These are phyloP conservation scores for Leptinotarsa undecemlineata DNA, from an alignment of 1,140 invertebrate species.

Conservation along the genomic window DNA sequence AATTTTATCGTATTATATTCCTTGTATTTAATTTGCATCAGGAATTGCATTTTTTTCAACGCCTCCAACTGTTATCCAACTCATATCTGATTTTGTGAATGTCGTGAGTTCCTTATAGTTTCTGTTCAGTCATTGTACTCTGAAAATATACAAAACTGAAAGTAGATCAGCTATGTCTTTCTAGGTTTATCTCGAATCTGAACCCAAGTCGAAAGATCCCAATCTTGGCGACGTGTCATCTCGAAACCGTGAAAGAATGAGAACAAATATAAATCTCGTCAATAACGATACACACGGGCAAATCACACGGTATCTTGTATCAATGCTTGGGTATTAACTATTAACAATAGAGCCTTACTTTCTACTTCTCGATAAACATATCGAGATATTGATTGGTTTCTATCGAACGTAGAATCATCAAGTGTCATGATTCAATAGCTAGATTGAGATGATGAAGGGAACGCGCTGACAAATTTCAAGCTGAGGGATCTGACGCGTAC, in stretches of 20 bases:
- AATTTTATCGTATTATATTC: too few relatives aligned
- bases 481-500: background rate
- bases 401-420: slow-evolving; percentile 5
- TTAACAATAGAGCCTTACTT: background rate
- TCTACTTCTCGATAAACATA: background rate
- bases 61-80: too few relatives aligned
- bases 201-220: background rate
- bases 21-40: too few relatives aligned
- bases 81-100: too few relatives aligned
- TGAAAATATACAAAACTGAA: background rate
- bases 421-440: background rate
- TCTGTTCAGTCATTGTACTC: too few relatives aligned
- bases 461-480: slow-evolving; percentile 4
- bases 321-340: background rate
- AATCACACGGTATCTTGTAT: background rate
- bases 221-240: background rate
- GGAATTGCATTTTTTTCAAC: too few relatives aligned
- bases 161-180: background rate
- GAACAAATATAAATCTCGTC: background rate
- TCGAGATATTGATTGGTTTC: background rate
- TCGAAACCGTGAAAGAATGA: background rate
- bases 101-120: too few relatives aligned
- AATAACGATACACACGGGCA: background rate
- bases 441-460: background rate
- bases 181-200: background rate